A percentile compares a stretch with the other conserved stretches of the same genome.
phyloP scores from a whole-genome alignment of 92 coral and sea anemone species.

The Diadumene lineata region DNA sequence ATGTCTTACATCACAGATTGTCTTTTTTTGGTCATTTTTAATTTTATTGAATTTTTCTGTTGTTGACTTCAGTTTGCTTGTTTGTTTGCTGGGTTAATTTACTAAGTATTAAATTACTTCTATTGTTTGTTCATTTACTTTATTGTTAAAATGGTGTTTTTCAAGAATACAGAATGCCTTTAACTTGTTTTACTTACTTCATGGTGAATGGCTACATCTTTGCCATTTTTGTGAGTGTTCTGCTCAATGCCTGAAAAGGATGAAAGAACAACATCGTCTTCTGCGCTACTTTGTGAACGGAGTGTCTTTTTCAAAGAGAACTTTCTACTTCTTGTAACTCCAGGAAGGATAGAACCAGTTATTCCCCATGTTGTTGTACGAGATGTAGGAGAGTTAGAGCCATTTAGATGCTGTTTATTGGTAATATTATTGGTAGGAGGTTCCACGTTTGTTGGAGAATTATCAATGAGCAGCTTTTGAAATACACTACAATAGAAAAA shows the following conservation, averaged over 20 bases:
- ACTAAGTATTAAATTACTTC: too few species aligned
- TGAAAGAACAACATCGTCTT: slow-evolving; percentile 64
- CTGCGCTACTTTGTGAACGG: slow-evolving; percentile 59
- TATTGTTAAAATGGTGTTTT: too few species aligned
- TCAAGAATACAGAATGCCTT: not conserved
- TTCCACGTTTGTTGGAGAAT: slow-evolving; percentile 35
- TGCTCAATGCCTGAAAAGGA: slow-evolving; percentile 66
- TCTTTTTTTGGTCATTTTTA: too few species aligned
- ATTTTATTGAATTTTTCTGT: too few species aligned
- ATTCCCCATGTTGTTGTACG: slow-evolving; percentile 51
- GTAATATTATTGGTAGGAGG: slow-evolving; percentile 9
- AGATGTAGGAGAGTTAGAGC: slow-evolving; percentile 46
- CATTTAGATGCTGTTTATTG: too few species aligned
- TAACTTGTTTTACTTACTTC: slow-evolving; percentile 4
- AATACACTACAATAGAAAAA: slow-evolving; percentile 61
- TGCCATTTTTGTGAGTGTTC: slow-evolving; percentile 33
- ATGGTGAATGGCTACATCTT: not conserved
- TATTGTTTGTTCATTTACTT: too few species aligned
- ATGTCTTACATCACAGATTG: too few species aligned
- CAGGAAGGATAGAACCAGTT: slow-evolving; percentile 55
- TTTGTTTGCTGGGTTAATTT: too few species aligned
- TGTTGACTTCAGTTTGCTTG: too few species aligned
- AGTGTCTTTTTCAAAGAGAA: slow-evolving; percentile 67
- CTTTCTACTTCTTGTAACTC: slow-evolving; percentile 67
- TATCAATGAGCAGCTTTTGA: slow-evolving; percentile 75